Percentiles rank a stretch among this genome's conserved stretches.
Conservation (phyloP, 2,113 vertebrate genomes). For the Daboia siamensis region DNA sequence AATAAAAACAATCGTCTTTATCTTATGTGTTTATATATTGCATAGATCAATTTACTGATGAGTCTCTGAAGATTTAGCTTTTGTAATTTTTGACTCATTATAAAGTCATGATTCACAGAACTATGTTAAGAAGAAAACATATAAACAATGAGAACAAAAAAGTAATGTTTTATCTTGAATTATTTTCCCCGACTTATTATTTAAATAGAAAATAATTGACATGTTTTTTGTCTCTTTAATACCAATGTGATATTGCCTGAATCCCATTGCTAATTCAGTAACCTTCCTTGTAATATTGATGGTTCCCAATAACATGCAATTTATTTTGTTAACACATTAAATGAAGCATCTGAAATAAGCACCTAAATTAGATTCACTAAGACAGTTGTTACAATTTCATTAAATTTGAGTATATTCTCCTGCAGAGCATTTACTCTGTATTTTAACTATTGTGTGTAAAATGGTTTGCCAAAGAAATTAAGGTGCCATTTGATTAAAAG, state of each 20-base stretch:
- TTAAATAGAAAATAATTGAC: slow-evolving; percentile 37
- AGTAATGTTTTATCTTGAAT: slow-evolving; percentile 5
- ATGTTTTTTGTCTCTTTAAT: slow-evolving; percentile 36
- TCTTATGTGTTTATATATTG: neutral
- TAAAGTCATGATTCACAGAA: neutral
- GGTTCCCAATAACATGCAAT: slow-evolving; percentile 48
- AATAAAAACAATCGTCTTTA: neutral
- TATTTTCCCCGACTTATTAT: neutral
- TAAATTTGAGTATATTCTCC: slow-evolving; percentile 40
- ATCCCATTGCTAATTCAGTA: slow-evolving; percentile 40
- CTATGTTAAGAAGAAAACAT: neutral
- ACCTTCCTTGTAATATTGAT: slow-evolving; percentile 34
- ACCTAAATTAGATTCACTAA: slow-evolving; percentile 52
- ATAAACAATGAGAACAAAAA: neutral
- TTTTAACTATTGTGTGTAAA: slow-evolving; percentile 45
- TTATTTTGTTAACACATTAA: slow-evolving; percentile 56
- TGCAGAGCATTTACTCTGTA: slow-evolving; percentile 40
- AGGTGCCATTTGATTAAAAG: slow-evolving; percentile 56
- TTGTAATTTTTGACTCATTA: neutral
- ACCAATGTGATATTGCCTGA: slow-evolving; percentile 35
- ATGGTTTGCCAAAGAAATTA: slow-evolving; percentile 47
- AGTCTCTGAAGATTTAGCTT: neutral
- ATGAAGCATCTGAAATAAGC: slow-evolving; percentile 53
- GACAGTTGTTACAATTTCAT: slow-evolving; percentile 49
- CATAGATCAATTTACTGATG: neutral